Conservation (phyloP, 2,797 vertebrate genomes). For the Megalops cyprinoides region DNA sequence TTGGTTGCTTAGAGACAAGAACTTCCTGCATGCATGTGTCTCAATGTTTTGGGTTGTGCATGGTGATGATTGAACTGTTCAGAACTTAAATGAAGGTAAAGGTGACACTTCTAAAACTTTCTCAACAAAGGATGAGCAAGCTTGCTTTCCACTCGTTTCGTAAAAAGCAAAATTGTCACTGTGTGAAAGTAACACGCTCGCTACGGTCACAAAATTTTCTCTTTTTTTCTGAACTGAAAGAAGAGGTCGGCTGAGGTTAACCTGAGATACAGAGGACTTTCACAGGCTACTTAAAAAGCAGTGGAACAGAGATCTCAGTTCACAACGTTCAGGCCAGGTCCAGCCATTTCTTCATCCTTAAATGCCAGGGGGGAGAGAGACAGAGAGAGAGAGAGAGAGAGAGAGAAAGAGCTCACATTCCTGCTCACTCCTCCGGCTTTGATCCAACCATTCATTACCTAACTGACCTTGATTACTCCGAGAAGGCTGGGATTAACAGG, state of each 20-base stretch:
- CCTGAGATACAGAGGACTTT: no score
- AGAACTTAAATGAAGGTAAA: background rate
- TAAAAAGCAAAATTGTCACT: background rate
- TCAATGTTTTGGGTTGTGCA: no score
- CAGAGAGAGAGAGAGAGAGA: slow-evolving; percentile 40
- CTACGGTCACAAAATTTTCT: background rate
- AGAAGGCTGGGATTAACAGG: slow-evolving; percentile 1
- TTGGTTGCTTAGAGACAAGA: no score
- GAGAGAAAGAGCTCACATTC: slow-evolving; percentile 26
- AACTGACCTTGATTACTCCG: slow-evolving; percentile 41
- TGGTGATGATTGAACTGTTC: no score
- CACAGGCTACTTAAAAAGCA: background rate
- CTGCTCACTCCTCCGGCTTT: slow-evolving; percentile 33
- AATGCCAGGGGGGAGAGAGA: slow-evolving; percentile 45
- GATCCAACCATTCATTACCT: slow-evolving; percentile 52
- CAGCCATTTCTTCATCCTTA: slow-evolving; percentile 44
- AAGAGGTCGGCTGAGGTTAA: background rate
- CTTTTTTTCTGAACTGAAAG: no score
- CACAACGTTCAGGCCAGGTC: slow-evolving; percentile 25
- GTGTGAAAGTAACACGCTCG: background rate
- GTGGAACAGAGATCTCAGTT: background rate
- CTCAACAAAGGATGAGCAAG: background rate
- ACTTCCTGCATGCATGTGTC: no score
- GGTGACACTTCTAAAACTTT: background rate
- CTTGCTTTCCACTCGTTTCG: background rate